These are phyloP conservation scores for Eulemur rubriventer DNA, from an alignment of 2,797 vertebrate species.

Conservation along the genomic window DNA sequence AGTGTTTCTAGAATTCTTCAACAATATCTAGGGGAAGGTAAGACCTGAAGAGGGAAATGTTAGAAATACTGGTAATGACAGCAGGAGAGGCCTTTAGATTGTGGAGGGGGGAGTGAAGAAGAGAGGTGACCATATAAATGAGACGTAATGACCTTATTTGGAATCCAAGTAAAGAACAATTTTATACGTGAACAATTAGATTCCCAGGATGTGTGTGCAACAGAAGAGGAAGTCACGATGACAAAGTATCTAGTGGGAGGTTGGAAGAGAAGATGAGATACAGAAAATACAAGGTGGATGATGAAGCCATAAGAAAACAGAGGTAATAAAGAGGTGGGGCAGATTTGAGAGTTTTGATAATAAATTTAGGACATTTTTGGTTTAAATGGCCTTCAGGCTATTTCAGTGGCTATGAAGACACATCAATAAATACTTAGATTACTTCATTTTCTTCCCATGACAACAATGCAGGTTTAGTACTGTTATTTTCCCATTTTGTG, in stretches of 20 bases:
- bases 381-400: neutral
- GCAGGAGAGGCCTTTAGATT: neutral
- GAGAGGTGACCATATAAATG: neutral
- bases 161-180: neutral
- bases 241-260: neutral
- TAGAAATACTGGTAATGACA: neutral
- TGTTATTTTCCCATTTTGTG: neutral
- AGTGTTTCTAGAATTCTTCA: neutral
- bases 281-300: neutral
- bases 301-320: neutral
- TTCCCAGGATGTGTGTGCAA: neutral
- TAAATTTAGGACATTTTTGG: neutral
- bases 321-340: neutral
- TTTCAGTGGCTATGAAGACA: neutral
- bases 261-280: neutral
- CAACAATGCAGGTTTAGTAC: neutral
- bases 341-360: neutral
- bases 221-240: neutral
- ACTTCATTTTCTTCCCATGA: neutral
- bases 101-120: accelerated
- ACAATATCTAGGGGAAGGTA: neutral
- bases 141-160: neutral
- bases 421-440: neutral
- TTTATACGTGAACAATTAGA: neutral
- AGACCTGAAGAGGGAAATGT: neutral